These are phyloP conservation scores for Digitonthophagus gazella DNA, from an alignment of 2,888 invertebrate genomes.

Conservation along the genomic window DNA sequence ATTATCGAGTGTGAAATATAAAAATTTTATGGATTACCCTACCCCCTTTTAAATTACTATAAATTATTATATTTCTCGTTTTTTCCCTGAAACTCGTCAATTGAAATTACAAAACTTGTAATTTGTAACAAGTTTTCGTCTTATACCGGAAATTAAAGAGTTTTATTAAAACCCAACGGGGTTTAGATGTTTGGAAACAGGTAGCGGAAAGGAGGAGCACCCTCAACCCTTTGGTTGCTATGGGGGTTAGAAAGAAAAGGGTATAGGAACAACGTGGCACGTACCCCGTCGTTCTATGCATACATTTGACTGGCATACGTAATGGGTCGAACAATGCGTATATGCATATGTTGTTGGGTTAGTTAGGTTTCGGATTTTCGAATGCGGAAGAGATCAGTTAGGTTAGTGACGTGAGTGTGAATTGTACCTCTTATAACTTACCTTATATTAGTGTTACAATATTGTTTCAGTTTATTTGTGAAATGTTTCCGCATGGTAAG, in stretches of 20 bases:
- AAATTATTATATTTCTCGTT: neutral
- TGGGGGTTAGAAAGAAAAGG: constrained; percentile 40
- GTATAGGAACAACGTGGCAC: constrained; percentile 44
- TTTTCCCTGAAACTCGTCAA: constrained; percentile 1
- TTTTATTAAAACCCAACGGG: constrained; percentile 31
- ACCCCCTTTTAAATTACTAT: too few relatives aligned
- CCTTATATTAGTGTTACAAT: neutral
- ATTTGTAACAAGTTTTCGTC: neutral
- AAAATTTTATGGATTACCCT: neutral
- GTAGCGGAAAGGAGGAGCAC: constrained; percentile 37
- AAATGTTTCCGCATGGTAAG: too few relatives aligned
- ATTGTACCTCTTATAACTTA: neutral
- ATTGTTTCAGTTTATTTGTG: too few relatives aligned
- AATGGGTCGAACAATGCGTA: constrained; percentile 42
- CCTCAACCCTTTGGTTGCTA: constrained; percentile 31
- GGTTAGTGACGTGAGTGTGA: constrained; percentile 3
- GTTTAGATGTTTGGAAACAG: constrained; percentile 34
- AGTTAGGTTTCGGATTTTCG: constrained; percentile 36
- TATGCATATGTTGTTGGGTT: constrained; percentile 46
- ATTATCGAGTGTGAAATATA: neutral
- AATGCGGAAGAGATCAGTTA: constrained; percentile 29
- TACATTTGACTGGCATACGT: constrained; percentile 45
- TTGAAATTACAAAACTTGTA: too few relatives aligned
- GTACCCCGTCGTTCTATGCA: constrained; percentile 38
- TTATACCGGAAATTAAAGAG: neutral